These are phyloP conservation scores for Myiagra hebetior DNA, from an alignment of 2,113 vertebrate species.

Conservation along the genomic window DNA sequence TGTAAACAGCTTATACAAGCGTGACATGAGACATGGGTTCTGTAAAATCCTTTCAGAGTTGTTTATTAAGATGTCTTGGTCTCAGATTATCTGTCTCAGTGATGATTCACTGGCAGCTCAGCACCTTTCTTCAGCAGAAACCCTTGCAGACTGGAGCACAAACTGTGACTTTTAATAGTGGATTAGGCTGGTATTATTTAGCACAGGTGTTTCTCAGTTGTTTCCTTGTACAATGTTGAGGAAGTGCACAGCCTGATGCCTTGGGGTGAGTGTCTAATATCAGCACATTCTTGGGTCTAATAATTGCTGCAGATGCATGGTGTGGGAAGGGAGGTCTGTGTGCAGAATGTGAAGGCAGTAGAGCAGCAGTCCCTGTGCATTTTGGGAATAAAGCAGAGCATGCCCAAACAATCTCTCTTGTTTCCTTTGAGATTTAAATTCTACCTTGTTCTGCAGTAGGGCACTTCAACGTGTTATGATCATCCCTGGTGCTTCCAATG, in stretches of 20 bases:
- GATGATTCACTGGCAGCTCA: not conserved
- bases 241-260: not conserved
- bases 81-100: conserved; percentile 3
- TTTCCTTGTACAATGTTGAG: not conserved
- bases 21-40: not conserved
- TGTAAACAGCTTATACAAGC: conserved; percentile 1
- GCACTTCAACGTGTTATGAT: not conserved
- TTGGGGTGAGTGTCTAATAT: not conserved
- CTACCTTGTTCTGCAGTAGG: not conserved
- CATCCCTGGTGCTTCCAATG: not conserved
- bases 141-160: not conserved
- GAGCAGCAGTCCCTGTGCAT: not conserved
- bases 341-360: not conserved
- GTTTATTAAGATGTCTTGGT: conserved; percentile 29
- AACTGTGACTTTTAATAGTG: not conserved
- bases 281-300: not conserved
- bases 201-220: not conserved
- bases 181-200: not conserved
- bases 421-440: not conserved
- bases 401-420: not conserved
- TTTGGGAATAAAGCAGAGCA: not conserved
- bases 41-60: conserved; percentile 14
- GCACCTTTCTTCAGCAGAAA: not conserved
- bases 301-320: not conserved
- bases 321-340: not conserved